Conservation (phyloP, 2,888 invertebrate genomes). For the Luperina testacea region DNA sequence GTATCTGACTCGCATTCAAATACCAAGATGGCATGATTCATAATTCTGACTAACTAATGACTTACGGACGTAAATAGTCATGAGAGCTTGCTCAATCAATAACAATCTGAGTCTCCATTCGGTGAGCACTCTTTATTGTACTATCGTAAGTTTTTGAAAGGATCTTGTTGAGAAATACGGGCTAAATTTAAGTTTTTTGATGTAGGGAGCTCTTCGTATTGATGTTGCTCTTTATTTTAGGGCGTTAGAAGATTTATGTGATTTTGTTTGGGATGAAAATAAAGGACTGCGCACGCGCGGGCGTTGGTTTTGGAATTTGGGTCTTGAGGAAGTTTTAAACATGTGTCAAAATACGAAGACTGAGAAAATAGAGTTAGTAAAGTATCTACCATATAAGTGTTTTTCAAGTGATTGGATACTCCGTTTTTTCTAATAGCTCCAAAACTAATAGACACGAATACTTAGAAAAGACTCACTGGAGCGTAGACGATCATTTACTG, state of each 20-base stretch:
- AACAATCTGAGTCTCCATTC: constrained; percentile 34
- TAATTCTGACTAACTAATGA: constrained; percentile 67
- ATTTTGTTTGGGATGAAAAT: constrained; percentile 38
- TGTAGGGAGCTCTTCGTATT: constrained; percentile 33
- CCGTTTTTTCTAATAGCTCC: not conserved
- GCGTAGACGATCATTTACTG: constrained; percentile 38
- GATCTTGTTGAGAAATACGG: constrained; percentile 30
- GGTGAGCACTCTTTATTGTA: constrained; percentile 46
- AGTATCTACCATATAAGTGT: not conserved
- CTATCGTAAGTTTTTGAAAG: constrained; percentile 40
- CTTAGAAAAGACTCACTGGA: constrained; percentile 31
- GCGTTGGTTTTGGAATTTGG: constrained; percentile 10
- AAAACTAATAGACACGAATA: constrained; percentile 14
- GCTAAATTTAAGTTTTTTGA: constrained; percentile 31
- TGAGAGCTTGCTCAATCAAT: constrained; percentile 57
- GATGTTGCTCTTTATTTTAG: constrained; percentile 48
- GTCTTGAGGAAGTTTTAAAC: constrained; percentile 4
- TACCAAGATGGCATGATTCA: constrained; percentile 70
- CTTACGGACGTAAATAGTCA: constrained; percentile 63
- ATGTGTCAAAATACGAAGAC: not conserved
- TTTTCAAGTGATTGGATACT: not conserved
- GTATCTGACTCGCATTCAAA: constrained; percentile 52
- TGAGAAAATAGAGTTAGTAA: not conserved
- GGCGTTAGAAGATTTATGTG: constrained; percentile 42
- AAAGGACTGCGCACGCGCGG: constrained; percentile 5